These are phyloP conservation scores for Oxygymnocypris stewartii DNA, from an alignment of 2,113 vertebrate genomes.

Conservation along the genomic window DNA sequence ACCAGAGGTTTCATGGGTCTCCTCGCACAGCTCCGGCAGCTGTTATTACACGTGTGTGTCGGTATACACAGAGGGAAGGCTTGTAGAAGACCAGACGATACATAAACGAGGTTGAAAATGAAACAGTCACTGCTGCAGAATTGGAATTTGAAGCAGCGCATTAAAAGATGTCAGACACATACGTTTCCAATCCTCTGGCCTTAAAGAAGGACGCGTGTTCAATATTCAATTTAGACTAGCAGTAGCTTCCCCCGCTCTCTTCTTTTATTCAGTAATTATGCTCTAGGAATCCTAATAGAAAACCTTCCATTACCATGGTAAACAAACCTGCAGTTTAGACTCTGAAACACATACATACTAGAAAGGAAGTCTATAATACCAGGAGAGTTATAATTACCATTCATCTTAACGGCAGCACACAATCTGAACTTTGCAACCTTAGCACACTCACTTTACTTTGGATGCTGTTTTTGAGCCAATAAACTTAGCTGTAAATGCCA, in stretches of 20 bases:
- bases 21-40: slow-evolving; percentile 14
- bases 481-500: not conserved
- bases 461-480: not conserved
- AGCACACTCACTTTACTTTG: not conserved
- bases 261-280: slow-evolving; percentile 19
- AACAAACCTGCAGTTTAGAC: not conserved
- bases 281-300: not conserved
- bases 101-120: slow-evolving; percentile 37
- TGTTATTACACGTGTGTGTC: slow-evolving; percentile 45
- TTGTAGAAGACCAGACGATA: not conserved
- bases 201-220: not conserved
- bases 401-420: not conserved
- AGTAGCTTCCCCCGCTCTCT: not conserved
- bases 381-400: not conserved
- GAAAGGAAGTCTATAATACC: slow-evolving; percentile 1
- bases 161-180: slow-evolving; percentile 25
- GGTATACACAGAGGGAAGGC: not conserved
- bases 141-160: slow-evolving; percentile 17
- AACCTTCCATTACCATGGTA: not conserved
- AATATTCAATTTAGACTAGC: slow-evolving; percentile 20
- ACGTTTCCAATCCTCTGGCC: not conserved
- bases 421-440: not conserved
- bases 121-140: slow-evolving; percentile 15
- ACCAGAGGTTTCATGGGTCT: slow-evolving; percentile 18
- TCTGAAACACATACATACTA: slow-evolving; percentile 2